Conservation (phyloP, 2,113 vertebrate genomes). For the Climacteris rufus region DNA sequence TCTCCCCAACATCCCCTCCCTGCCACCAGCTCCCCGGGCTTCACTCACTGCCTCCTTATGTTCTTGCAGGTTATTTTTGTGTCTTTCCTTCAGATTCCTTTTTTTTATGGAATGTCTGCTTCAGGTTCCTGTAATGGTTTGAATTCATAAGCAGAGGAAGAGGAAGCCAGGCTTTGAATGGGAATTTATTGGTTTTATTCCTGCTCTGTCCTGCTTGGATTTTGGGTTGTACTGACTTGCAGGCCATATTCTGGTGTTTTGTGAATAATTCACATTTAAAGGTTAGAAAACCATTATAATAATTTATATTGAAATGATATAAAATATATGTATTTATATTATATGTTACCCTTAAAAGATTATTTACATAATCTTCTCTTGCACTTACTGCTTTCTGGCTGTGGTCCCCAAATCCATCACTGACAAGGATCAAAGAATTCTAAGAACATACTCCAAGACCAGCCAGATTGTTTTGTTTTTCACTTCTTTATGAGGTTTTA, state of each 20-base stretch:
- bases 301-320: background rate
- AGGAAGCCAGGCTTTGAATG: background rate
- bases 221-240: background rate
- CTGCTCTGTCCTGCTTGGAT: background rate
- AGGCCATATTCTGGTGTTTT: background rate
- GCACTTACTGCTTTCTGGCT: background rate
- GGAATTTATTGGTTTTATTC: background rate
- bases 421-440: background rate
- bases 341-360: background rate
- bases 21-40: accelerated
- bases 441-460: background rate
- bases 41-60: accelerated
- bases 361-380: background rate
- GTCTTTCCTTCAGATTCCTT: background rate
- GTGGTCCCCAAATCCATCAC: background rate
- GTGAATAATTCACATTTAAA: background rate
- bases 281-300: background rate
- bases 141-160: background rate
- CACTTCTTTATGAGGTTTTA: background rate
- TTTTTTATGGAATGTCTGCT: background rate
- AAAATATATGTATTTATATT: background rate
- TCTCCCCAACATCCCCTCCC: background rate
- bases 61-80: background rate
- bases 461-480: background rate
- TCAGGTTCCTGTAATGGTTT: background rate